These are phyloP conservation scores for Emberiza fucata DNA, from an alignment of 2,113 vertebrate genomes.

Conservation along the genomic window DNA sequence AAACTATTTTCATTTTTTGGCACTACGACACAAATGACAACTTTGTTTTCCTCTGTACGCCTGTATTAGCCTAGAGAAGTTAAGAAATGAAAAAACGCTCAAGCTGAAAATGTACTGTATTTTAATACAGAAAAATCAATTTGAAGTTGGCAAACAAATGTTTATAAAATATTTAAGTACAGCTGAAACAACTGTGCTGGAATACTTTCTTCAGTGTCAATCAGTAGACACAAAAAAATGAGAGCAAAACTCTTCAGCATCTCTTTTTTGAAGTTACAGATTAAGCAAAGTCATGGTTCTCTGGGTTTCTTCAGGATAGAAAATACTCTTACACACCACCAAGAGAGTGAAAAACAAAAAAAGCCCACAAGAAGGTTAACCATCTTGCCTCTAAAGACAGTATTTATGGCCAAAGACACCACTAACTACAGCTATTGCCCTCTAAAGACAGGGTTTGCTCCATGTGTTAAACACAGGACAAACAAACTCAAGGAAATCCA, in stretches of 20 bases:
- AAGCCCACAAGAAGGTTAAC: conserved; percentile 30
- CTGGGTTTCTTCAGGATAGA: not conserved
- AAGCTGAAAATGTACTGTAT: not conserved
- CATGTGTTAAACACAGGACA: not conserved
- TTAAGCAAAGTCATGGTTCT: not conserved
- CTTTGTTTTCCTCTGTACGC: not conserved
- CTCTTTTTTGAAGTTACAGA: not conserved
- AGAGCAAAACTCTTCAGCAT: not conserved
- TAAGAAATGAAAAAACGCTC: not conserved
- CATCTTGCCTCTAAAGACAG: conserved; percentile 24
- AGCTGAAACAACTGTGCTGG: not conserved
- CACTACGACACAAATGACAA: not conserved
- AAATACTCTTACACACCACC: not conserved
- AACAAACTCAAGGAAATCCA: not conserved
- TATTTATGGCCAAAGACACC: conserved; percentile 27
- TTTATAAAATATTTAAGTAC: not conserved
- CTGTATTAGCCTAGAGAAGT: not conserved
- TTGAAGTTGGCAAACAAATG: not conserved
- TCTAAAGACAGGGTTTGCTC: conserved; percentile 5
- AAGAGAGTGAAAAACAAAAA: not conserved
- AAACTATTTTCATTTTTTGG: not conserved
- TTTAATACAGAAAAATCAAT: not conserved
- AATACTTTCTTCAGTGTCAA: not conserved
- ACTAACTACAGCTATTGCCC: not conserved
- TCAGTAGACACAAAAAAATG: not conserved